These are phyloP conservation scores for Smutsia temminckii DNA, from an alignment of 2,797 vertebrate genomes.

Conservation along the genomic window DNA sequence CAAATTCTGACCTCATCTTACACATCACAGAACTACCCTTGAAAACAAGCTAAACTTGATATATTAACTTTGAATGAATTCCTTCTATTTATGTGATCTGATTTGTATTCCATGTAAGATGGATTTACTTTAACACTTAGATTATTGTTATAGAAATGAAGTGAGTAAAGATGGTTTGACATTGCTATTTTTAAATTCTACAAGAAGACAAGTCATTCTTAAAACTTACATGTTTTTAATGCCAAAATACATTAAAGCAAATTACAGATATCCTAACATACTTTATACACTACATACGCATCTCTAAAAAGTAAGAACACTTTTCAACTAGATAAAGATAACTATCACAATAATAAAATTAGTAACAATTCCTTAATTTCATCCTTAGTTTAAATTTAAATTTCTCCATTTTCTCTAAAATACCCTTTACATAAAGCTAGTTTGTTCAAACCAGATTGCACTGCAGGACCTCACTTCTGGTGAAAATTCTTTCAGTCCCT, in stretches of 20 bases:
- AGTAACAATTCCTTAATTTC: not conserved
- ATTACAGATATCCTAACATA: conserved; percentile 19
- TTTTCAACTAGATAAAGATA: conserved; percentile 20
- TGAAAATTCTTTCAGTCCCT: conserved; percentile 7
- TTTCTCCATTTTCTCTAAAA: conserved; percentile 34
- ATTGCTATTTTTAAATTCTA: not conserved
- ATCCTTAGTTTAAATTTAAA: not conserved
- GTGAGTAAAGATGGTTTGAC: not conserved
- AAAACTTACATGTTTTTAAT: conserved; percentile 15
- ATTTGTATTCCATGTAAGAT: not conserved
- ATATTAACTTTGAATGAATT: not conserved
- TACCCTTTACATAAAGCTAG: not conserved
- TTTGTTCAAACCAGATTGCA: conserved; percentile 21
- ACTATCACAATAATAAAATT: not conserved
- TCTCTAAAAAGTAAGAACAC: conserved; percentile 32
- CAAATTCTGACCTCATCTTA: not conserved
- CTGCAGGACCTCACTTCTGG: not conserved
- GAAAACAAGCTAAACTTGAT: not conserved
- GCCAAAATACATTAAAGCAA: conserved; percentile 8
- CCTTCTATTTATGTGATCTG: not conserved
- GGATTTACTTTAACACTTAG: conserved; percentile 14
- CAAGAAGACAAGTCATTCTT: not conserved
- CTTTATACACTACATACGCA: not conserved
- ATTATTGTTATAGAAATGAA: conserved; percentile 31
- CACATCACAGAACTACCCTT: not conserved